Evolutionary conservation across 2,888 invertebrate species (phyloP).

Genomic region (Tachystola acroxantha): DNA sequence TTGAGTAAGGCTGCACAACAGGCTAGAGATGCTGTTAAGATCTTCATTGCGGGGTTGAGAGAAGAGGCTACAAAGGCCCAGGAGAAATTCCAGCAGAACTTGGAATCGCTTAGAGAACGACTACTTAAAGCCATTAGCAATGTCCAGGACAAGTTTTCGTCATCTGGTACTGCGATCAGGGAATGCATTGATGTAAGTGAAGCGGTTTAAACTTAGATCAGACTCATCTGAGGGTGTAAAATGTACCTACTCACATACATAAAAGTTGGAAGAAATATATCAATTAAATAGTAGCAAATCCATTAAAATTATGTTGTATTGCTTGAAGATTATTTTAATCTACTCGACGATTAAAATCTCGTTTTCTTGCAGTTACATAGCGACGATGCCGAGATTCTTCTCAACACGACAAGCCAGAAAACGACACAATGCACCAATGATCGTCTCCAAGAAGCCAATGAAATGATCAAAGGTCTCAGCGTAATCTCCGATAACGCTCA

Average conservation of each 20-base stretch:
- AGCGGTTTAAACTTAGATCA: no score
- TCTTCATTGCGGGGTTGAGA: constrained; percentile 39
- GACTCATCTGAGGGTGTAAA: no score
- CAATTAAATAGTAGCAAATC: no score
- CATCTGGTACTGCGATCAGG: constrained; percentile 34
- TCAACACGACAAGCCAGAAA: constrained; percentile 36
- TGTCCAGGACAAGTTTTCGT: constrained; percentile 35
- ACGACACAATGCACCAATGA: constrained; percentile 43
- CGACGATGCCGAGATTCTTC: constrained; percentile 36
- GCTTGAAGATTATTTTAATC: no score
- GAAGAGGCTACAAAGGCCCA: constrained; percentile 32
- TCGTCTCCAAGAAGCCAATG: constrained; percentile 35
- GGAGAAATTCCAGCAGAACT: constrained; percentile 32
- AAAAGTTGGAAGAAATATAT: no score
- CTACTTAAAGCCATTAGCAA: constrained; percentile 36
- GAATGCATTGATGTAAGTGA: constrained; percentile 51
- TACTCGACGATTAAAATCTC: no score
- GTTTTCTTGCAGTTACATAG: constrained; percentile 43
- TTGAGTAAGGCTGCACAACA: constrained; percentile 42
- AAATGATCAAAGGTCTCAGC: constrained; percentile 32
- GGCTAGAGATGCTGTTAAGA: constrained; percentile 36
- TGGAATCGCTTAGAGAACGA: constrained; percentile 36
- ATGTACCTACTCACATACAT: no score
- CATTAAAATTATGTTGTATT: no score
- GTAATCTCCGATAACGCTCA: constrained; percentile 32